These are phyloP conservation scores for Euborellia annulipes DNA, from an alignment of 1,140 invertebrate genomes.

Conservation along the genomic window DNA sequence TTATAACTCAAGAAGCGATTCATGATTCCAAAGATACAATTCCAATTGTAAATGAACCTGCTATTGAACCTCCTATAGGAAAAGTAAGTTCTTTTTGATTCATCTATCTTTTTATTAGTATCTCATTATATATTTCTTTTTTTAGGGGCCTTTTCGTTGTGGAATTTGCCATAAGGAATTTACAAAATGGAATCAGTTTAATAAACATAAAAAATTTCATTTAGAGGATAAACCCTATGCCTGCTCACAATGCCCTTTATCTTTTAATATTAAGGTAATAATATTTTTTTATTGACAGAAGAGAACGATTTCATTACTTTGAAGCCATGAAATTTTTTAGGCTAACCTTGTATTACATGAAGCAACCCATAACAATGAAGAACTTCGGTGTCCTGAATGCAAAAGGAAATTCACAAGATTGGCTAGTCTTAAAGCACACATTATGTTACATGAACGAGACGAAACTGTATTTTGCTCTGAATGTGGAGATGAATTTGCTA, in stretches of 20 bases:
- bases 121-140: not conserved
- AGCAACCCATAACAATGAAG: conserved; percentile 36
- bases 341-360: conserved; percentile 42
- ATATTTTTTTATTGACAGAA: not conserved
- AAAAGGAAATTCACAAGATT: conserved; percentile 42
- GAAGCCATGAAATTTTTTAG: conserved; percentile 23
- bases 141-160: conserved; percentile 33
- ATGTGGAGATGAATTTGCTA: conserved; percentile 50
- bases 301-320: no score
- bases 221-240: conserved; percentile 43
- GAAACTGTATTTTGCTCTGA: conserved; percentile 49
- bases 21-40: conserved; percentile 3
- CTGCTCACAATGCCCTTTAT: conserved; percentile 39
- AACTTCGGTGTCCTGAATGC: conserved; percentile 48
- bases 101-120: not conserved
- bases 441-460: conserved; percentile 48
- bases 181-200: conserved; percentile 32
- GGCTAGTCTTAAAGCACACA: conserved; percentile 53
- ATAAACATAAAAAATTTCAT: conserved; percentile 38
- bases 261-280: conserved; percentile 43
- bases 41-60: conserved; percentile 1
- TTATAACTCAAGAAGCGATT: conserved; percentile 1
- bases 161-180: conserved; percentile 38
- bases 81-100: conserved; percentile 4
- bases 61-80: conserved; percentile 9